These are phyloP conservation scores for Muntiacus reevesi DNA, from an alignment of 2,113 vertebrate species.

Conservation along the genomic window DNA sequence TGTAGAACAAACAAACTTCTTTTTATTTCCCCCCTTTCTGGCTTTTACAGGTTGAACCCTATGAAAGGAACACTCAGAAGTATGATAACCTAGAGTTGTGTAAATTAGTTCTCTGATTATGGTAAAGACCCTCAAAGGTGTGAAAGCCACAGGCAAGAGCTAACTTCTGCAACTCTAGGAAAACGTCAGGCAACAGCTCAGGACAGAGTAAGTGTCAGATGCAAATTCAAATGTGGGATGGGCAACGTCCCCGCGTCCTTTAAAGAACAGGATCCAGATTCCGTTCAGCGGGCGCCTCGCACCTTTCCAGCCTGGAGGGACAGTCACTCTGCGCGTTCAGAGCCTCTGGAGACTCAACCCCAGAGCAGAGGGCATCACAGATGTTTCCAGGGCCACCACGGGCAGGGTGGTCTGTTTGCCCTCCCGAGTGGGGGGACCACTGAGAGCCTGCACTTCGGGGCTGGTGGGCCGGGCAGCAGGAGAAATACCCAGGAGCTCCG, in stretches of 20 bases:
- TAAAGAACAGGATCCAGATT: background rate
- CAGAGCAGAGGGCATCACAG: background rate
- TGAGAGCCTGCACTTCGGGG: constrained; percentile 46
- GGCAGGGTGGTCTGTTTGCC: background rate
- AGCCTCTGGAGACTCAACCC: background rate
- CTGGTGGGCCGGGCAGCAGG: constrained; percentile 60
- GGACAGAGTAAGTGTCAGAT: constrained; percentile 55
- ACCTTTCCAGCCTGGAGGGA: background rate
- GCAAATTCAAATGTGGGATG: constrained; percentile 43
- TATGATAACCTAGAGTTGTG: background rate
- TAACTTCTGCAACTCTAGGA: background rate
- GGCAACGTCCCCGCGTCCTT: background rate
- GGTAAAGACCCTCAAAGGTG: constrained; percentile 67
- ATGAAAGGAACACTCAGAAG: background rate
- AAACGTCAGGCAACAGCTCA: constrained; percentile 28
- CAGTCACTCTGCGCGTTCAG: accelerated
- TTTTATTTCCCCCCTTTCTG: background rate
- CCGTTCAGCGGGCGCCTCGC: accelerated
- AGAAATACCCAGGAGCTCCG: constrained; percentile 25
- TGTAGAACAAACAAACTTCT: background rate
- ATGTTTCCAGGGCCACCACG: background rate
- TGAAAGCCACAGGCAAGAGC: constrained; percentile 35
- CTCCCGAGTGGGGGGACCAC: background rate
- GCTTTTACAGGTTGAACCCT: background rate
- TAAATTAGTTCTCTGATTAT: constrained; percentile 50